phyloP scores from a whole-genome alignment of 1,140 invertebrate genomes.

The Stenopsyche tienmushanensis region DNA sequence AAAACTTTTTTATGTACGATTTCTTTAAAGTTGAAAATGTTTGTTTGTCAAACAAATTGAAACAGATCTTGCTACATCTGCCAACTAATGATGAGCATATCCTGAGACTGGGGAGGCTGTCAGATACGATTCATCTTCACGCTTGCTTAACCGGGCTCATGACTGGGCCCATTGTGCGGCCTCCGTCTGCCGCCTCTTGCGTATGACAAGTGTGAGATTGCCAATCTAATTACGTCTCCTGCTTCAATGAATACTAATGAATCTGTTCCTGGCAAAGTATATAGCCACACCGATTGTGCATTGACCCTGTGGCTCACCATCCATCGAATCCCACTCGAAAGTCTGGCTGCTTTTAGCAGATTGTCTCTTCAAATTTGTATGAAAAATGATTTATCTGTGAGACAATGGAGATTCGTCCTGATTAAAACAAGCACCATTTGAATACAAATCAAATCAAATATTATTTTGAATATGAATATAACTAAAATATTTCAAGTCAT shows the following conservation, averaged over 20 bases:
- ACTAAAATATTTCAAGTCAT: too few relatives aligned
- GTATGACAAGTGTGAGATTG: conserved; percentile 42
- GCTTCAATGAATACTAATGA: conserved; percentile 42
- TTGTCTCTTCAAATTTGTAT: not conserved
- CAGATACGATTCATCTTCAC: conserved; percentile 22
- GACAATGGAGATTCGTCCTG: not conserved
- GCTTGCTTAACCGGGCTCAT: conserved; percentile 19
- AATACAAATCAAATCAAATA: too few relatives aligned
- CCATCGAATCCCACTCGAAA: not conserved
- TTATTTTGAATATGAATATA: too few relatives aligned
- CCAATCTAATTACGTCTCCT: conserved; percentile 39
- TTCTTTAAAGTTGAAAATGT: too few relatives aligned
- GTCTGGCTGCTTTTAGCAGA: too few relatives aligned
- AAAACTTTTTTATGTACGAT: too few relatives aligned
- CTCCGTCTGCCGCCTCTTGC: conserved; percentile 21
- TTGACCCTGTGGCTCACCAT: not conserved
- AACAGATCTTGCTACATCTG: too few relatives aligned
- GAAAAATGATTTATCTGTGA: not conserved
- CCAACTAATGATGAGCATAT: too few relatives aligned
- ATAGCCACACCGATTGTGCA: too few relatives aligned
- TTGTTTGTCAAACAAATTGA: too few relatives aligned
- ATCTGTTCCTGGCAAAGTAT: conserved; percentile 31
- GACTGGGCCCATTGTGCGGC: conserved; percentile 17
- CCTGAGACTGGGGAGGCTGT: conserved; percentile 6
- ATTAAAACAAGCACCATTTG: not conserved